phyloP scores from a whole-genome alignment of 2,888 invertebrate species.

The Euphydryas editha region DNA sequence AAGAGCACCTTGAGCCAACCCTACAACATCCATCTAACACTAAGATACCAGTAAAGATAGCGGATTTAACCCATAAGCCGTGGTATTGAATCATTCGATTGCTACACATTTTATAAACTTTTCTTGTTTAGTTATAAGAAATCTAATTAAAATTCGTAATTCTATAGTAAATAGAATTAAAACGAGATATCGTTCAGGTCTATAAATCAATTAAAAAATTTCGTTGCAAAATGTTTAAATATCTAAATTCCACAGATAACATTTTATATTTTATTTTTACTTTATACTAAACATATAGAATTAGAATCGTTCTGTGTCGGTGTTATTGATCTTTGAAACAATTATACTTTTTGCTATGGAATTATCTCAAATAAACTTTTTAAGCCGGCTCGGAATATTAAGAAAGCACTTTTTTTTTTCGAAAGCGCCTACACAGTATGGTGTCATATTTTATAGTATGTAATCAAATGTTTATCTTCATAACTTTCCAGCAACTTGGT shows the following conservation, averaged over 20 bases:
- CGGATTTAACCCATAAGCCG: slow-evolving; percentile 9
- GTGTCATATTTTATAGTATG: too few relatives aligned
- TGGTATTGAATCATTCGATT: slow-evolving; percentile 1
- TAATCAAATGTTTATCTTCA: too few relatives aligned
- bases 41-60: neutral
- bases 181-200: neutral
- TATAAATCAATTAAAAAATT: slow-evolving; percentile 13
- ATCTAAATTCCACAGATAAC: slow-evolving; percentile 25
- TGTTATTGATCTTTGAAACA: neutral
- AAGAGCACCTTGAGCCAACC: slow-evolving; percentile 22
- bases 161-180: neutral
- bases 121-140: neutral
- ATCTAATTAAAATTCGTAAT: neutral
- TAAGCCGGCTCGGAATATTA: slow-evolving; percentile 65
- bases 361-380: slow-evolving; percentile 45
- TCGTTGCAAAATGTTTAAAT: slow-evolving; percentile 29
- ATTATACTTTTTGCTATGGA: slow-evolving; percentile 4
- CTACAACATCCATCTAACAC: slow-evolving; percentile 17
- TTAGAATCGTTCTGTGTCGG: neutral
- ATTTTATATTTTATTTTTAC: neutral
- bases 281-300: slow-evolving; percentile 43
- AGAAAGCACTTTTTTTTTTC: too few relatives aligned
- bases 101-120: neutral
- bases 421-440: too few relatives aligned
- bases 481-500: neutral